Percentiles rank a stretch among this genome's conserved stretches.
These are phyloP conservation scores for Condylostylus longicornis DNA, from an alignment of 1,140 invertebrate genomes.

Conservation along the genomic window DNA sequence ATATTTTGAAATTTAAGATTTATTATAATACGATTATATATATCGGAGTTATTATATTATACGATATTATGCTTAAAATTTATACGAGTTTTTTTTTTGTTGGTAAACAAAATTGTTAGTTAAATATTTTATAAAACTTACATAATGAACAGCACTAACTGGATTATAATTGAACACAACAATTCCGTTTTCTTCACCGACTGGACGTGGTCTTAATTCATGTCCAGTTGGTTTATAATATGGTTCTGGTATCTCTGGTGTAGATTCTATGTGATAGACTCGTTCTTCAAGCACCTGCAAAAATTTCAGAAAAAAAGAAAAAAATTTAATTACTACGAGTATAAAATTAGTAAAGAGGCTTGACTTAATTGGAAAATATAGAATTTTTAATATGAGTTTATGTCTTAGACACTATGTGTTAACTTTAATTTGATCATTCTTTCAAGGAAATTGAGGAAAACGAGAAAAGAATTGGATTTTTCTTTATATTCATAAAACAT, in stretches of 20 bases:
- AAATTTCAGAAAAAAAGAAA: constrained; percentile 8
- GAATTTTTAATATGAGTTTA: neutral
- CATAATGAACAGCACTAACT: constrained; percentile 73
- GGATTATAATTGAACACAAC: constrained; percentile 78
- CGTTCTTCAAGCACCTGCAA: constrained; percentile 65
- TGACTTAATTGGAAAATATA: neutral
- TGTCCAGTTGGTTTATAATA: constrained; percentile 63
- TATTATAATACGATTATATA: no score
- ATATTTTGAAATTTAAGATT: no score
- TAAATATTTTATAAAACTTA: no score
- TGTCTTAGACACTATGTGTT: no score
- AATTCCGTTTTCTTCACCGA: constrained; percentile 69
- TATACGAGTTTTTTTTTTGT: no score
- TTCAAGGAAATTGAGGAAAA: no score
- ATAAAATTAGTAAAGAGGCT: neutral
- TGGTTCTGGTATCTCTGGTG: constrained; percentile 54
- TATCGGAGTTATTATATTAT: no score
- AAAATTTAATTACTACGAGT: neutral
- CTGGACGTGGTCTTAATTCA: constrained; percentile 66
- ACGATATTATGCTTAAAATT: no score
- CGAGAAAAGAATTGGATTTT: no score
- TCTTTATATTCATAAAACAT: no score
- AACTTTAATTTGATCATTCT: no score
- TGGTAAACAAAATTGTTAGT: no score
- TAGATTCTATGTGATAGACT: constrained; percentile 59